Conservation (phyloP, 1,140 invertebrate species). For the Riptortus pedestris region DNA sequence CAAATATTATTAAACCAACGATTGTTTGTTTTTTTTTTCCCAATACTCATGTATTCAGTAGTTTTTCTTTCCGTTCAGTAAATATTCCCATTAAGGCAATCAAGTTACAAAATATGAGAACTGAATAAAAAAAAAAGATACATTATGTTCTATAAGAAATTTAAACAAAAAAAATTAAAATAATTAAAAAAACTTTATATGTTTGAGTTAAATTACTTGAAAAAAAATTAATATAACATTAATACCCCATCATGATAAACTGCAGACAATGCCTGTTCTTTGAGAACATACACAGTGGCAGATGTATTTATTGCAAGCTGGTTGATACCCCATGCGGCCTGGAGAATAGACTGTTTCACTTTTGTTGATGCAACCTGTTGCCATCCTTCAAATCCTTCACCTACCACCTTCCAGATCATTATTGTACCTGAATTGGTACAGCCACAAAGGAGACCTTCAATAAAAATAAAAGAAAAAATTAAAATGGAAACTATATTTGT, state of each 20-base stretch:
- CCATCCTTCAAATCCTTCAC: conserved; percentile 50
- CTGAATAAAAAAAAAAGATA: background rate
- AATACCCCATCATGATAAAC: conserved; percentile 53
- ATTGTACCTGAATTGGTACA: conserved; percentile 85
- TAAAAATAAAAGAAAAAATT: conserved; percentile 23
- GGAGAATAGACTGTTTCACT: conserved; percentile 59
- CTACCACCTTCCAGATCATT: conserved; percentile 63
- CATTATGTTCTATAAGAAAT: background rate
- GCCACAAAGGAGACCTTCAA: conserved; percentile 58
- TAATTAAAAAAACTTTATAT: too few relatives aligned
- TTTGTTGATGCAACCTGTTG: conserved; percentile 51
- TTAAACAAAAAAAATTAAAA: background rate
- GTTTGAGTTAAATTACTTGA: too few relatives aligned
- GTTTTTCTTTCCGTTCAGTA: too few relatives aligned
- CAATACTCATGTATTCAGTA: too few relatives aligned
- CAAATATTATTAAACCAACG: too few relatives aligned
- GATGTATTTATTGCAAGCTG: conserved; percentile 72
- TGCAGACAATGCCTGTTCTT: conserved; percentile 69
- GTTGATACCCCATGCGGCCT: conserved; percentile 60
- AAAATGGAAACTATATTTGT: too few relatives aligned
- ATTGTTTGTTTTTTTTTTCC: too few relatives aligned
- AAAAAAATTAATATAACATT: too few relatives aligned
- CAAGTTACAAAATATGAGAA: too few relatives aligned
- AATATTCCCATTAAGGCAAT: too few relatives aligned
- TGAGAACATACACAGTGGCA: conserved; percentile 72